Conservation (phyloP, 2,797 vertebrate genomes). For the Anguilla marmorata region DNA sequence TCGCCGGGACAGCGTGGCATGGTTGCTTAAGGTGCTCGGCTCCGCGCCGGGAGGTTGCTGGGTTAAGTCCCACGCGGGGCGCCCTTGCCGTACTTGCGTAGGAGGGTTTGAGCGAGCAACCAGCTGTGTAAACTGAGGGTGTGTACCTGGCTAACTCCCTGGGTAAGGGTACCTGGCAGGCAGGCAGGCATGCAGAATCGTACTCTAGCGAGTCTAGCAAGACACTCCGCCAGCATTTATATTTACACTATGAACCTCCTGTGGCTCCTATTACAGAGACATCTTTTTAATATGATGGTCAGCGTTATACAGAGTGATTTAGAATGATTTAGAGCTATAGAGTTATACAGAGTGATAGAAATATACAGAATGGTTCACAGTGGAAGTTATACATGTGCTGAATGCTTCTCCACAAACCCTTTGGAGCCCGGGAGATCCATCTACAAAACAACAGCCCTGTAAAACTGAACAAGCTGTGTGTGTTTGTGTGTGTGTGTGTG, state of each 20-base stretch:
- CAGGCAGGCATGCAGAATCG: background rate
- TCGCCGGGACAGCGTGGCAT: background rate
- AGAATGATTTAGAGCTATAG: background rate
- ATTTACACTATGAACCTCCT: background rate
- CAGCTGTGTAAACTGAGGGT: background rate
- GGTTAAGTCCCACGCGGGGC: background rate
- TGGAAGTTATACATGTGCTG: background rate
- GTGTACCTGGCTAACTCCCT: background rate
- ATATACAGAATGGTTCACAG: background rate
- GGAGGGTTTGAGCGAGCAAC: background rate
- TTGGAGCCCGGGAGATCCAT: background rate
- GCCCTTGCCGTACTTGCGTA: background rate
- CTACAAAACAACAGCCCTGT: background rate
- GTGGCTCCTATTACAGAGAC: background rate
- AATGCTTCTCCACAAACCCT: background rate
- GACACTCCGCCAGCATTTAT: background rate
- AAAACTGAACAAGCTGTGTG: slow-evolving; percentile 46
- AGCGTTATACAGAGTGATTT: background rate
- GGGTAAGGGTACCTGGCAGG: slow-evolving; percentile 6
- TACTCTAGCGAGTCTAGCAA: background rate
- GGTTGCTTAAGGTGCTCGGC: background rate
- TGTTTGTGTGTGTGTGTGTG: background rate
- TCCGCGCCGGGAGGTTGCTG: background rate
- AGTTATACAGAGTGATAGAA: background rate
- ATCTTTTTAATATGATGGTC: background rate